These are phyloP conservation scores for Jordanella pulchra DNA, from an alignment of 2,797 vertebrate genomes.

Conservation along the genomic window DNA sequence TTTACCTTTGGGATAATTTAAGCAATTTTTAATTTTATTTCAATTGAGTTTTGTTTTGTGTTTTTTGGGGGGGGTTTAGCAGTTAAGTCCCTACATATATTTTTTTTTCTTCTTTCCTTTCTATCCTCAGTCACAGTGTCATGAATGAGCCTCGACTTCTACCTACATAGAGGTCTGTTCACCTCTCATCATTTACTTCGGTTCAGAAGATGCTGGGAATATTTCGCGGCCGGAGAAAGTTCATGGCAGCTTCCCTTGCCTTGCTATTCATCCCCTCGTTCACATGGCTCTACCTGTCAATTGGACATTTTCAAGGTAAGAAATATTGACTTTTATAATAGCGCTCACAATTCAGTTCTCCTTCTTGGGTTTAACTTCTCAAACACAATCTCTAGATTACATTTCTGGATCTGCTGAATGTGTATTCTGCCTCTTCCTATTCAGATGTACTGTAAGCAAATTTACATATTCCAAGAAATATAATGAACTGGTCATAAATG, in stretches of 20 bases:
- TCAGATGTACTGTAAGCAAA: too few species aligned
- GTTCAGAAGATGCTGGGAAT: slow-evolving; percentile 96
- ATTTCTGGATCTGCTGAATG: too few species aligned
- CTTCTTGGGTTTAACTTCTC: too few species aligned
- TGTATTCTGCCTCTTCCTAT: too few species aligned
- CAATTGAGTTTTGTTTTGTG: too few species aligned
- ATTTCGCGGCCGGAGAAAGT: slow-evolving; percentile 98
- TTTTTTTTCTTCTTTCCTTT: slow-evolving; percentile 18
- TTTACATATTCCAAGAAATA: too few species aligned
- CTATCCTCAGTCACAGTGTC: slow-evolving; percentile 69
- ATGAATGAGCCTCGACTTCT: slow-evolving; percentile 86
- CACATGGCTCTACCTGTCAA: slow-evolving; percentile 97
- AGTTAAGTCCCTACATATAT: background rate
- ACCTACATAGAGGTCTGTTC: slow-evolving; percentile 83
- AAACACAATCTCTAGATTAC: too few species aligned
- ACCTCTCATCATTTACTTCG: slow-evolving; percentile 66
- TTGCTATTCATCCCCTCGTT: slow-evolving; percentile 93
- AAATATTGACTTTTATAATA: background rate
- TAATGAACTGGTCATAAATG: too few species aligned
- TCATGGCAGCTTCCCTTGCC: slow-evolving; percentile 92
- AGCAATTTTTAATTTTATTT: too few species aligned
- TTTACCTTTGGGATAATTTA: too few species aligned
- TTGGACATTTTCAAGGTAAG: slow-evolving; percentile 93
- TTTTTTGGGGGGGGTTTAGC: too few species aligned
- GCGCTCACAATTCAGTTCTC: background rate